phyloP scores from a whole-genome alignment of 2,888 invertebrate species.

The Acleris literana region DNA sequence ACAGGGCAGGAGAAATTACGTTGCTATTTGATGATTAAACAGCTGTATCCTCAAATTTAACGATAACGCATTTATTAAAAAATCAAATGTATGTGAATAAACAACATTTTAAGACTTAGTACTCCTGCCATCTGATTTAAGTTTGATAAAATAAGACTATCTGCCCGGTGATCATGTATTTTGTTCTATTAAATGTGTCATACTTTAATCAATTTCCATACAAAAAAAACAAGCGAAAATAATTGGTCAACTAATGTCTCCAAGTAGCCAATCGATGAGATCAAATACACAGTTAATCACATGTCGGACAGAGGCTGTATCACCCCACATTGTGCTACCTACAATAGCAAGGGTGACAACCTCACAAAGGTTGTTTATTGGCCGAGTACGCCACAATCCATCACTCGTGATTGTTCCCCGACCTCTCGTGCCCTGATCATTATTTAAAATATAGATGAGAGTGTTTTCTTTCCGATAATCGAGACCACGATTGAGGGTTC shows the following conservation, averaged over 20 bases:
- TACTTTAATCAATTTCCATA: no score
- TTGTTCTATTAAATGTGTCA: no score
- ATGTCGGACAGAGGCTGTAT: constrained; percentile 34
- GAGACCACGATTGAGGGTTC: constrained; percentile 78
- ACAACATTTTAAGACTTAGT: no score
- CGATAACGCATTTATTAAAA: no score
- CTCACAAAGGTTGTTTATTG: constrained; percentile 67
- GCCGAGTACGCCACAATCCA: constrained; percentile 73
- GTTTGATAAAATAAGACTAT: no score
- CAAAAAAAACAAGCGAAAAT: not conserved
- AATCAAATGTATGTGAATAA: no score
- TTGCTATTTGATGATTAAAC: no score
- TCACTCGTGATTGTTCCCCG: constrained; percentile 71
- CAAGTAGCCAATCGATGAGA: constrained; percentile 11
- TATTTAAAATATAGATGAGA: constrained; percentile 83
- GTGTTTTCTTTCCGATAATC: constrained; percentile 84
- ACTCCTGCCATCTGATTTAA: no score
- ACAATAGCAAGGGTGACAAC: constrained; percentile 60
- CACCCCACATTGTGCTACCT: constrained; percentile 36
- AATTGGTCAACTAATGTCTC: not conserved
- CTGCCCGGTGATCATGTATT: no score
- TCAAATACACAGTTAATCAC: constrained; percentile 34
- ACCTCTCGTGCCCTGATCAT: constrained; percentile 71
- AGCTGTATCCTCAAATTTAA: no score
- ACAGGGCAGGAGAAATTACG: no score